Percentiles rank a stretch among this genome's conserved stretches.
These are phyloP conservation scores for Cataglyphis altisquamis DNA, from an alignment of 2,888 invertebrate genomes.

Conservation along the genomic window DNA sequence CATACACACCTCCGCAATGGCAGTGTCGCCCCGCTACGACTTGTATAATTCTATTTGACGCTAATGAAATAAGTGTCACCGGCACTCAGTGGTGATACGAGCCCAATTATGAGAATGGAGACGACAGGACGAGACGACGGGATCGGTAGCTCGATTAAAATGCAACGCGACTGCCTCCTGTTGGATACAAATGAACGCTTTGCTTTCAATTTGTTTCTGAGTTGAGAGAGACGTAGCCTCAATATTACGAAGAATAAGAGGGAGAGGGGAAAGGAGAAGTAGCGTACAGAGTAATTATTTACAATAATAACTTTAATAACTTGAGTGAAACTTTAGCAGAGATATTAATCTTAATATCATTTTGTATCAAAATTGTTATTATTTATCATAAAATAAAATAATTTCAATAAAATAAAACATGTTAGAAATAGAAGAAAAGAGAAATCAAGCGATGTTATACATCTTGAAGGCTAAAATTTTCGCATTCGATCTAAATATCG, in stretches of 20 bases:
- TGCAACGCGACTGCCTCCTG: conserved; percentile 35
- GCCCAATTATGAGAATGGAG: conserved; percentile 65
- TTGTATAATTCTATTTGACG: conserved; percentile 78
- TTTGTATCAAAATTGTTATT: not conserved
- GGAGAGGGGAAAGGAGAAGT: not conserved
- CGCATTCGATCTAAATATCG: not conserved
- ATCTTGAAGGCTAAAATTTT: not conserved
- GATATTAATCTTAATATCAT: conserved; percentile 6
- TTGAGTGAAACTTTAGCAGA: not conserved
- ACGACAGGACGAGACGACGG: conserved; percentile 46
- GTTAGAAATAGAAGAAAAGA: not conserved
- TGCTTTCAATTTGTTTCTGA: conserved; percentile 51
- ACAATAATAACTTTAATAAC: not conserved
- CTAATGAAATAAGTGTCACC: conserved; percentile 78
- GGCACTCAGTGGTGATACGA: conserved; percentile 64
- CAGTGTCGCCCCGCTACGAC: conserved; percentile 63
- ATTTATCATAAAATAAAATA: not conserved
- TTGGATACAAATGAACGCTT: conserved; percentile 44
- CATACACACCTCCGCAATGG: conserved; percentile 53
- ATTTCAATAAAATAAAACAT: not conserved
- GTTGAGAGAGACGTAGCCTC: conserved; percentile 14
- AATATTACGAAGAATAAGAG: not conserved
- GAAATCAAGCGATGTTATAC: not conserved
- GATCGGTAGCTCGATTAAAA: conserved; percentile 63
- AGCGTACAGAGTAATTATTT: not conserved